Evolutionary conservation across 2,888 invertebrate genomes (phyloP), one percentile per base, ranked within the genome.

Genomic region (Pherbina coryleti): DNA sequence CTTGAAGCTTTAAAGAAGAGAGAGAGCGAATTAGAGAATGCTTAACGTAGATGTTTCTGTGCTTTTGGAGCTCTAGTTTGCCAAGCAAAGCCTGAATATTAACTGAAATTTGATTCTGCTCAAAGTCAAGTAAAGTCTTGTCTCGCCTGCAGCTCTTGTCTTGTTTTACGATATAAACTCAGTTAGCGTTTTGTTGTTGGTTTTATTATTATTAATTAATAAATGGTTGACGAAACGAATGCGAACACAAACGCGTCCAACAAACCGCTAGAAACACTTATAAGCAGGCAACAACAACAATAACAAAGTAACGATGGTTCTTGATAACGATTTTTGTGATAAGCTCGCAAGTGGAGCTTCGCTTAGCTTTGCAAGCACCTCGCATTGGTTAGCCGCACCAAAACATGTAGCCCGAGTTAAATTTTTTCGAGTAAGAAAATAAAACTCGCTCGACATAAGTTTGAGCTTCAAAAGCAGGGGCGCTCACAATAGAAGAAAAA

Each of bases 1-100:
- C 83, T 86, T 88, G 89, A 88, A 85, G 86, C 88, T 88, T 34
- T 14, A 5, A 51, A 51, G 14, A 34, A 60, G 31, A 60, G 71
- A 62, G 44, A 69, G 51, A 69, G 37, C 2, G 19, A 49, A 69
- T 28, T 22, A 62, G n/a, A 17, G 62, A 25, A 49, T 22, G 37
- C 28, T n/a, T 28, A 51, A 55, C n/a, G 37, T 28, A 4, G 67
- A 49, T 44, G 14, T 37, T 31, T 11, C 22, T 17, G 5, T n/a
- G 19, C 5, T 25, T 19, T 17, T 28, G 17, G 60, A 57, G 72
- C 14, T 5, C 73, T 49, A 9, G 71, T 71, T 34, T 11, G 60
- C 73, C 28, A 60, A 62, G 60, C 73, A 60, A 73, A 62, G 73
- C 60, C 62, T 60, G 51, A 75, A 53, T 66, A 55, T 44, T 67